A percentile compares a stretch with the other conserved stretches of the same genome.
Conservation (phyloP, 2,888 invertebrate species). For the Brachyptera risi region DNA sequence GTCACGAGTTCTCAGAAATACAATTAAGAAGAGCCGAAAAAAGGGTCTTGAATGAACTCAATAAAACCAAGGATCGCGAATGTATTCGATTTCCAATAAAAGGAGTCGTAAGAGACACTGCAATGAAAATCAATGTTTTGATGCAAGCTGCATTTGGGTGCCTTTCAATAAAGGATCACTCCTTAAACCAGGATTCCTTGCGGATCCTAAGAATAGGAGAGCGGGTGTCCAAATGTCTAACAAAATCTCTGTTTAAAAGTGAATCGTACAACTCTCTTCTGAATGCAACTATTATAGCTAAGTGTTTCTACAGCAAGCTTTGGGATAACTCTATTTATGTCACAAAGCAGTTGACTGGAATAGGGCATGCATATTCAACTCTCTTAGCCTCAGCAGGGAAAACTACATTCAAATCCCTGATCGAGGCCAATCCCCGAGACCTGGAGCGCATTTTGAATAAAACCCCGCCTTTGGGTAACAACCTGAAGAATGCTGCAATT, state of each 20-base stretch:
- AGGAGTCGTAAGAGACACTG: conserved; percentile 63
- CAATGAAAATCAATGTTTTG: conserved; percentile 73
- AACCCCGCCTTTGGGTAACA: conserved; percentile 68
- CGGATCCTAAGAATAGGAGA: conserved; percentile 65
- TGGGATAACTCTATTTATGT: conserved; percentile 74
- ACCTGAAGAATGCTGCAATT: conserved; percentile 57
- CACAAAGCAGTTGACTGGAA: conserved; percentile 65
- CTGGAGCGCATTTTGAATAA: conserved; percentile 72
- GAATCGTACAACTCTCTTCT: conserved; percentile 52
- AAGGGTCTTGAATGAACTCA: conserved; percentile 61
- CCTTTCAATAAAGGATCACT: conserved; percentile 61
- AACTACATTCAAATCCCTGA: conserved; percentile 58
- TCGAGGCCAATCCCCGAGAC: conserved; percentile 65
- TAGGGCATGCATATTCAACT: conserved; percentile 61
- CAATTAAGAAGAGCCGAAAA: conserved; percentile 66
- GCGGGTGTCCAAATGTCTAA: conserved; percentile 60
- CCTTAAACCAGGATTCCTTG: conserved; percentile 63
- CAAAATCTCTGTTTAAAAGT: conserved; percentile 35
- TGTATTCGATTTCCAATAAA: conserved; percentile 65
- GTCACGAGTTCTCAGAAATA: conserved; percentile 65
- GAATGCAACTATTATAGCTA: conserved; percentile 58
- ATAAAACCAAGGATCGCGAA: conserved; percentile 54
- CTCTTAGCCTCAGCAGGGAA: conserved; percentile 63
- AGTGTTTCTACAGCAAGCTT: conserved; percentile 61
- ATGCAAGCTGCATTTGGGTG: conserved; percentile 72